phyloP scores from a whole-genome alignment of 2,888 invertebrate species.

The Oxytorus armatus region DNA sequence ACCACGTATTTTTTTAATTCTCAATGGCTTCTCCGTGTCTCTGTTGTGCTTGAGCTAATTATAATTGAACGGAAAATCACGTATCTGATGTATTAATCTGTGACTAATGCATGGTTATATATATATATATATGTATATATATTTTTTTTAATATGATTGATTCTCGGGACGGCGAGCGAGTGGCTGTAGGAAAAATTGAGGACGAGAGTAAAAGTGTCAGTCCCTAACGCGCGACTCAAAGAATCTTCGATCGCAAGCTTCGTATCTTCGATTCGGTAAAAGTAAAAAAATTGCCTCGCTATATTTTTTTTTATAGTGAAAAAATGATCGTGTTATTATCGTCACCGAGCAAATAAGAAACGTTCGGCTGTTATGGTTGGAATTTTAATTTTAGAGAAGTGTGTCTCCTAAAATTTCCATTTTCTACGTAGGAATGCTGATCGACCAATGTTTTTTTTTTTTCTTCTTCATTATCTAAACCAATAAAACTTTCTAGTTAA shows the following conservation, averaged over 20 bases:
- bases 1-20: slow-evolving; percentile 12
- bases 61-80: slow-evolving; percentile 42
- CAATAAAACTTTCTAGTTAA: too few species aligned
- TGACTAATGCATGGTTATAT: slow-evolving; percentile 1
- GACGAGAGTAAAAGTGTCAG: background rate
- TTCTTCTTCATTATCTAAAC: too few species aligned
- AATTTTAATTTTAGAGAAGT: background rate
- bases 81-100: slow-evolving; percentile 28
- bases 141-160: slow-evolving; percentile 25
- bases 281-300: background rate
- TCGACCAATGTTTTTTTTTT: too few species aligned
- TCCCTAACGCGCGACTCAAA: background rate
- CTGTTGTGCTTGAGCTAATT: slow-evolving; percentile 26
- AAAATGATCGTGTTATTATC: background rate
- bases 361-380: background rate
- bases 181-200: background rate
- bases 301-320: background rate
- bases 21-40: slow-evolving; percentile 8
- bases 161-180: background rate
- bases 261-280: background rate
- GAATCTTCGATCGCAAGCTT: background rate
- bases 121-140: too few species aligned
- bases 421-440: background rate
- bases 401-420: background rate
- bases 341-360: background rate